Evolutionary conservation across 2,888 invertebrate genomes (phyloP).

Genomic region (Trilocha varians): DNA sequence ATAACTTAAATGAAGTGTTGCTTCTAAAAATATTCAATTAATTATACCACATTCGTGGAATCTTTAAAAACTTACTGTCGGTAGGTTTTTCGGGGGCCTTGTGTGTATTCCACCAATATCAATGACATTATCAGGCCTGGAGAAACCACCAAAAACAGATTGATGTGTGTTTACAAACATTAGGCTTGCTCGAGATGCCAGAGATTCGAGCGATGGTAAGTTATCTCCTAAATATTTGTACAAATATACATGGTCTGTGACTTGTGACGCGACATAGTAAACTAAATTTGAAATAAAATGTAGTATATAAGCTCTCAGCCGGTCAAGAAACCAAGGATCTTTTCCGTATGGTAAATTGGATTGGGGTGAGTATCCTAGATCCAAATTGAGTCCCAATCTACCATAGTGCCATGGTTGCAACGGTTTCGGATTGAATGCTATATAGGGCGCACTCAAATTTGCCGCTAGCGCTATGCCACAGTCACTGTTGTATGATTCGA

Average conservation of each 20-base stretch:
- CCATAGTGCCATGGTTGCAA: slow-evolving; percentile 70
- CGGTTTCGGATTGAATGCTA: slow-evolving; percentile 71
- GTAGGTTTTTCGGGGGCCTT: slow-evolving; percentile 57
- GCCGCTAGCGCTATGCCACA: slow-evolving; percentile 80
- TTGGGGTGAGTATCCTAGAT: slow-evolving; percentile 65
- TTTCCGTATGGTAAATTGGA: slow-evolving; percentile 55
- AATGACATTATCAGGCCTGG: slow-evolving; percentile 73
- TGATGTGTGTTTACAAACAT: slow-evolving; percentile 79
- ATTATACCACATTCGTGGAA: too few relatives aligned
- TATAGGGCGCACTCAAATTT: slow-evolving; percentile 77
- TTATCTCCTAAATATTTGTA: slow-evolving; percentile 68
- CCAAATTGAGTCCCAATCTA: slow-evolving; percentile 64
- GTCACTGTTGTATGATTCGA: slow-evolving; percentile 83
- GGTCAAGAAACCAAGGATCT: slow-evolving; percentile 60
- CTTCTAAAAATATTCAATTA: too few relatives aligned
- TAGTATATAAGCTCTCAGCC: slow-evolving; percentile 51
- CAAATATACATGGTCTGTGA: slow-evolving; percentile 55
- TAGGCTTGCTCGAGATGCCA: slow-evolving; percentile 72
- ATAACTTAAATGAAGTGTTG: too few relatives aligned
- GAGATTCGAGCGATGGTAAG: slow-evolving; percentile 68
- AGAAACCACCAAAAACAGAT: slow-evolving; percentile 73
- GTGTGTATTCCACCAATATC: slow-evolving; percentile 80
- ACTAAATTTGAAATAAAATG: slow-evolving; percentile 60
- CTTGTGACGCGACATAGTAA: slow-evolving; percentile 59
- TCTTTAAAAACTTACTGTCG: slow-evolving; percentile 45